Percentiles rank a stretch among this genome's conserved stretches.
Evolutionary conservation across 1,140 invertebrate genomes (phyloP).

Genomic region (Gonioctena quinquepunctata): DNA sequence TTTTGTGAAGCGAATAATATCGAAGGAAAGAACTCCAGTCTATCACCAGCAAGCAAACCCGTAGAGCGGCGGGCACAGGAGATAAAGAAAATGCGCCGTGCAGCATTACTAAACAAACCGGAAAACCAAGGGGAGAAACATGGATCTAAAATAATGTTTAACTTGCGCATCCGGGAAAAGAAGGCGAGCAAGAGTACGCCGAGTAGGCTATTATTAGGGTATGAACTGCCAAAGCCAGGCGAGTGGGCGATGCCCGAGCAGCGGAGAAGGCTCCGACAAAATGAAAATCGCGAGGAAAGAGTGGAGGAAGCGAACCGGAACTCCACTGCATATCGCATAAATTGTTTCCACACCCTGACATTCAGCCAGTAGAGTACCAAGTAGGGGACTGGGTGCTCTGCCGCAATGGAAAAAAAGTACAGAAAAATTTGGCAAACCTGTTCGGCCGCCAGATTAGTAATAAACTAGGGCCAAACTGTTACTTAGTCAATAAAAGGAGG

Average conservation of each 20-base stretch:
- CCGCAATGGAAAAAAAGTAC: background rate
- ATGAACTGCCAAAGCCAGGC: background rate
- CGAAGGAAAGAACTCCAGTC: background rate
- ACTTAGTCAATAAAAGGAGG: background rate
- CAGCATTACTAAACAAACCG: background rate
- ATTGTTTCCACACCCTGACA: background rate
- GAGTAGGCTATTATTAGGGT: background rate
- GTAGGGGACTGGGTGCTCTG: background rate
- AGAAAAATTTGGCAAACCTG: no score
- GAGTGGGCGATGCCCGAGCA: background rate
- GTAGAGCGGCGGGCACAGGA: background rate
- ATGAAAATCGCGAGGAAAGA: background rate
- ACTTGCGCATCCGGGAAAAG: background rate
- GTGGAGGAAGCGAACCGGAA: background rate
- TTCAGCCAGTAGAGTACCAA: background rate
- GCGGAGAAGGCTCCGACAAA: rapidly evolving
- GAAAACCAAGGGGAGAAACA: background rate
- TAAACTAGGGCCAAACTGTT: background rate
- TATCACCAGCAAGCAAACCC: background rate
- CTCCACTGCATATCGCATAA: background rate
- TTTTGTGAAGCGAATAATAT: background rate
- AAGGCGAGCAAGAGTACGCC: background rate
- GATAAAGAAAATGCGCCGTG: background rate
- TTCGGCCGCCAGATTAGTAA: background rate
- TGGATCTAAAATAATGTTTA: background rate